phyloP scores from a whole-genome alignment of 2,797 vertebrate species.

The Arremon brunneinucha region DNA sequence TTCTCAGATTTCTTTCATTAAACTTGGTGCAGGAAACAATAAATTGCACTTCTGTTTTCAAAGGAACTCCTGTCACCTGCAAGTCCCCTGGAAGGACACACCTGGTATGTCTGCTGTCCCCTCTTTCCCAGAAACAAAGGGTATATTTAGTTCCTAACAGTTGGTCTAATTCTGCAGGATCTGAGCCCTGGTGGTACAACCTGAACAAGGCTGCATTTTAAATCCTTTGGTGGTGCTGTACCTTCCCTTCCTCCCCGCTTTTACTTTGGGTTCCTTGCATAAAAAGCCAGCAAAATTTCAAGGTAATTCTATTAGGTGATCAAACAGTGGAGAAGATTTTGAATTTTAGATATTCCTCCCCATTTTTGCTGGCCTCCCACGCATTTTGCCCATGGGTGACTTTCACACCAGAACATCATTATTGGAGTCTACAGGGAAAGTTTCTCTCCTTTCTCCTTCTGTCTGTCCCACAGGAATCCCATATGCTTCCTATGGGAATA shows the following conservation, averaged over 20 bases:
- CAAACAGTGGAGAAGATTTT: background rate
- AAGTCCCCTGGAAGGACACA: background rate
- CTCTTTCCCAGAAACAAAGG: background rate
- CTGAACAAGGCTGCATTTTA: background rate
- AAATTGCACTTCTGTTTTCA: background rate
- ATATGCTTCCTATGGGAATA: background rate
- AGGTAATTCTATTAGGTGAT: background rate
- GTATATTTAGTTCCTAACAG: background rate
- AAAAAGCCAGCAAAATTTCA: background rate
- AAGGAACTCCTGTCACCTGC: background rate
- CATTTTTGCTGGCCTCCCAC: background rate
- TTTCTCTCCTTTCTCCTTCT: background rate
- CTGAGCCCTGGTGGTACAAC: background rate
- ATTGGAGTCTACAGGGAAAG: background rate
- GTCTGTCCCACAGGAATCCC: background rate
- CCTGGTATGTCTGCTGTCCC: background rate
- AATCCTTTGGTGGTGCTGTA: background rate
- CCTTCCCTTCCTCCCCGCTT: background rate
- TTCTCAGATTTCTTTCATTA: background rate
- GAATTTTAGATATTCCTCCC: background rate
- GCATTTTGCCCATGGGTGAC: background rate
- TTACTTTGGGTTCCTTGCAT: background rate
- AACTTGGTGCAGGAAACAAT: background rate
- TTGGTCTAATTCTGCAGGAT: background rate
- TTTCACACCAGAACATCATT: background rate